Percentiles rank a stretch among this genome's conserved stretches.
These are phyloP conservation scores for Brachionus asplanchnoidis DNA, from an alignment of 1,140 invertebrate species.

Conservation along the genomic window DNA sequence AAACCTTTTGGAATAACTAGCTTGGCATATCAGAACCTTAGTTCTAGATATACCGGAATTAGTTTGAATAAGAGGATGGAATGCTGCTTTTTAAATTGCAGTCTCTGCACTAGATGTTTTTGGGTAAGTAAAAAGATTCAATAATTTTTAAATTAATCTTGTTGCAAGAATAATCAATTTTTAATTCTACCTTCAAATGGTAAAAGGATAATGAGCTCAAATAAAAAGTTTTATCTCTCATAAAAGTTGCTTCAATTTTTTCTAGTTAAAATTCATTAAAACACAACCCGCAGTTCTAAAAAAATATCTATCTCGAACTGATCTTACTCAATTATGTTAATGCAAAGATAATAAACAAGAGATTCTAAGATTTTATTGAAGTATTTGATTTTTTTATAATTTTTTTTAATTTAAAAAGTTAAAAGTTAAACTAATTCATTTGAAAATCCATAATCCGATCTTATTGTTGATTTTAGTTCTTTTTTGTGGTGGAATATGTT, in stretches of 20 bases:
- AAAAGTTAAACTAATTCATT: conserved; percentile 24
- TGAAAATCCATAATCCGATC: neutral
- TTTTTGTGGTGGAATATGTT: conserved; percentile 30
- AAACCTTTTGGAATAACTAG: neutral
- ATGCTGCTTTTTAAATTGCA: neutral
- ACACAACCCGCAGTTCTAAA: conserved; percentile 25
- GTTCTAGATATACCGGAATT: neutral
- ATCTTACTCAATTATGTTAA: conserved; percentile 21
- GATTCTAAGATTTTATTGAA: neutral
- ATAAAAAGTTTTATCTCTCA: neutral
- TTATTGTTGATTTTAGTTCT: neutral
- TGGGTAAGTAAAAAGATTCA: neutral
- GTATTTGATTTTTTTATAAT: conserved; percentile 24
- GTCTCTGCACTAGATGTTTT: neutral
- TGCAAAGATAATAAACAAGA: conserved; percentile 30
- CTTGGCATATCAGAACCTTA: neutral
- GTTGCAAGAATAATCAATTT: neutral
- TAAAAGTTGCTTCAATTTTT: neutral
- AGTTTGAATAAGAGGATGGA: neutral
- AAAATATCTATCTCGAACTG: neutral
- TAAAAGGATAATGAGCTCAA: neutral
- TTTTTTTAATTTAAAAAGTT: neutral
- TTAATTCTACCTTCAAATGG: neutral
- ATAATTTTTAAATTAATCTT: neutral
- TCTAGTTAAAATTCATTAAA: conserved; percentile 21